Conservation (phyloP, 2,888 invertebrate genomes). For the Cryptosula pallasiana region DNA sequence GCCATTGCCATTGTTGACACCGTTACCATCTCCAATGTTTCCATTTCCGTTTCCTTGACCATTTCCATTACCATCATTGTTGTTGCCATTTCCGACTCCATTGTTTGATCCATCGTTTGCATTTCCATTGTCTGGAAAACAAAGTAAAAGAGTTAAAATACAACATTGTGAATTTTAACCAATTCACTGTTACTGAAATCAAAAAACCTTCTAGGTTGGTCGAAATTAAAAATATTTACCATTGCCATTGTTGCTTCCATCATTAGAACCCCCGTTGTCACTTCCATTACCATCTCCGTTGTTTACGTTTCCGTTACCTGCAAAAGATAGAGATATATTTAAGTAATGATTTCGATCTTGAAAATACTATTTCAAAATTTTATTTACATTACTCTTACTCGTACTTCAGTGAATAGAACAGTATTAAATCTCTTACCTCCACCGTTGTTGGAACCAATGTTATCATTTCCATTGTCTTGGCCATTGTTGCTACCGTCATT, state of each 20-base stretch:
- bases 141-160: no score
- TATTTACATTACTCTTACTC: background rate
- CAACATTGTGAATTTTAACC: no score
- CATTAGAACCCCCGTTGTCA: background rate
- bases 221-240: background rate
- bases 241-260: conserved; percentile 5
- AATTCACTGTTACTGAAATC: no score
- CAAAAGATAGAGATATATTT: no score
- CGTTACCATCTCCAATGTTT: conserved; percentile 12
- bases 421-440: background rate
- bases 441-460: background rate
- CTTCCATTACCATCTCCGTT: background rate
- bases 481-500: conserved; percentile 9
- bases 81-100: conserved; percentile 24
- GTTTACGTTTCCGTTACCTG: background rate
- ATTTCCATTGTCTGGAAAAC: background rate
- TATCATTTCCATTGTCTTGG: background rate
- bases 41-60: conserved; percentile 17
- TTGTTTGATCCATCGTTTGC: conserved; percentile 13
- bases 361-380: no score
- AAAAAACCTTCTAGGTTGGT: no score
- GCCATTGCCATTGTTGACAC: conserved; percentile 14
- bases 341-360: no score
- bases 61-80: conserved; percentile 18
- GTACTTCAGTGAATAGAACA: background rate